Conservation (phyloP, 1,140 invertebrate species). For the Ylistrum balloti region DNA sequence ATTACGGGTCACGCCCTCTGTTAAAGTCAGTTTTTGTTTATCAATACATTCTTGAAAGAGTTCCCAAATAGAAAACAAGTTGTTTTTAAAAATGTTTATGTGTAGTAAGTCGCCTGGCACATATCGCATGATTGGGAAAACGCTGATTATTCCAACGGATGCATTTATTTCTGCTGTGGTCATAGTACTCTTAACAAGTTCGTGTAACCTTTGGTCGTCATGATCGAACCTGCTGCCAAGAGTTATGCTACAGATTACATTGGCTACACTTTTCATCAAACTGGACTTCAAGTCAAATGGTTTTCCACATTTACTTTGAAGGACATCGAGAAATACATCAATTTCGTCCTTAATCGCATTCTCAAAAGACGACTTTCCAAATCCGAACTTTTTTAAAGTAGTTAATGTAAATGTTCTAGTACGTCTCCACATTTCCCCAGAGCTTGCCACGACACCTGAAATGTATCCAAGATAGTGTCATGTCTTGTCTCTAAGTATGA, state of each 20-base stretch:
- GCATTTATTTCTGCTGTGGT: not conserved
- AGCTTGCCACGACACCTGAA: conserved; percentile 82
- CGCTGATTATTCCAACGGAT: not conserved
- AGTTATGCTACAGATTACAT: not conserved
- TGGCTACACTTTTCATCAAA: not conserved
- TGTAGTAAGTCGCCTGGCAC: not conserved
- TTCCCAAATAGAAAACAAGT: not conserved
- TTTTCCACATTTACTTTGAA: not conserved
- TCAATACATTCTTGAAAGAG: not conserved
- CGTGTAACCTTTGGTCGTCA: not conserved
- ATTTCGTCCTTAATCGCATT: conserved; percentile 85
- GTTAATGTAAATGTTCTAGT: conserved; percentile 89
- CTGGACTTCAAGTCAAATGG: not conserved
- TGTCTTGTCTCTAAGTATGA: too few relatives aligned
- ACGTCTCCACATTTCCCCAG: conserved; percentile 91
- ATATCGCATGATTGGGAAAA: not conserved
- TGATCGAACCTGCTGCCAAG: not conserved
- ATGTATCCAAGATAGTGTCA: too few relatives aligned
- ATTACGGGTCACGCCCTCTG: not conserved
- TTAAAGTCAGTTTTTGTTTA: too few relatives aligned
- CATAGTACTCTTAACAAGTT: not conserved
- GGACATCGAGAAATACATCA: conserved; percentile 21
- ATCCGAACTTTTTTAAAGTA: conserved; percentile 90
- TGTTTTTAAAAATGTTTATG: not conserved
- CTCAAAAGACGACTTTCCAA: conserved; percentile 88